These are phyloP conservation scores for Sclerodermus sp. DNA, from an alignment of 2,888 invertebrate species.

Conservation along the genomic window DNA sequence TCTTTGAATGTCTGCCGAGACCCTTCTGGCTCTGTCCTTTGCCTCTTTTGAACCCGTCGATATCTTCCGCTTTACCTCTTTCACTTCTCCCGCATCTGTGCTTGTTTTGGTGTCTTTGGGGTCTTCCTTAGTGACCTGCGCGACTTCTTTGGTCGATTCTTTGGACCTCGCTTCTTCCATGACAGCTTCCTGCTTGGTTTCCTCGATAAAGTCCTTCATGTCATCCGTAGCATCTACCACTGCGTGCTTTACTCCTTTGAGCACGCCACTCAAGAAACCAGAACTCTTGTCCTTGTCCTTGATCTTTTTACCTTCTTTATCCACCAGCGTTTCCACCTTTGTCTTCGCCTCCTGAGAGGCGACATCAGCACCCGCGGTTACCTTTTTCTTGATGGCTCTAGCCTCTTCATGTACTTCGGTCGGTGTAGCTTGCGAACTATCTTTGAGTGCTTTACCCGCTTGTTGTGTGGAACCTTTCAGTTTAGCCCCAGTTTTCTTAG, in stretches of 20 bases:
- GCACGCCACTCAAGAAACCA: conserved; percentile 31
- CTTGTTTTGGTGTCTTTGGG: conserved; percentile 16
- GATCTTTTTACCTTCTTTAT: conserved; percentile 28
- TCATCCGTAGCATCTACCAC: conserved; percentile 21
- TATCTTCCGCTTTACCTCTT: conserved; percentile 16
- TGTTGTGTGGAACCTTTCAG: too few relatives aligned
- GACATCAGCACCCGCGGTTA: conserved; percentile 16
- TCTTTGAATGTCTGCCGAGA: conserved; percentile 23
- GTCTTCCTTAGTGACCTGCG: conserved; percentile 12
- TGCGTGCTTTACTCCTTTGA: conserved; percentile 31
- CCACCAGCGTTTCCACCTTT: conserved; percentile 18
- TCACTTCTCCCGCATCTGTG: conserved; percentile 1
- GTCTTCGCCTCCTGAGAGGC: conserved; percentile 12
- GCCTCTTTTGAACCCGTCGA: conserved; percentile 14
- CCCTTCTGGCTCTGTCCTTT: conserved; percentile 33
- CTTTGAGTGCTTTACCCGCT: too few relatives aligned
- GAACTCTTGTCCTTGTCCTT: conserved; percentile 25
- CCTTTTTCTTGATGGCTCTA: conserved; percentile 15
- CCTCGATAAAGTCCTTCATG: conserved; percentile 2
- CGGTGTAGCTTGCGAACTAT: conserved; percentile 32
- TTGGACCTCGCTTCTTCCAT: conserved; percentile 31
- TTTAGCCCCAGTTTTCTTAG: conserved; percentile 7
- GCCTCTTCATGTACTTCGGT: conserved; percentile 11
- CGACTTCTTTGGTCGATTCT: conserved; percentile 32
- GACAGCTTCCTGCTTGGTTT: conserved; percentile 14